Conservation (phyloP, 2,797 vertebrate species). For the Lithobates sylvaticus region DNA sequence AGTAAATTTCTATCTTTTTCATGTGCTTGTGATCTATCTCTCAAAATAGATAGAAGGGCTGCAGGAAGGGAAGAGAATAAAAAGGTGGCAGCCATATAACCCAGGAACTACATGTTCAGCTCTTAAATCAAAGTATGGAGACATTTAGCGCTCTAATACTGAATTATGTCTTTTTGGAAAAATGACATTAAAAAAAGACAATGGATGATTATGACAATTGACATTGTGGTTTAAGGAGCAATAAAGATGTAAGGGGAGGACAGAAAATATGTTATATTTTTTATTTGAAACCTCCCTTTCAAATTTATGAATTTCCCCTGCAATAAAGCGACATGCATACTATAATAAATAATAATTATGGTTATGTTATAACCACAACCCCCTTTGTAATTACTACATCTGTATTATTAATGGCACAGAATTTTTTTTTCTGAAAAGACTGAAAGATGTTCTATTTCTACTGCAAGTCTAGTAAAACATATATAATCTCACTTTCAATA, state of each 20-base stretch:
- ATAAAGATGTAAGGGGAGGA: background rate
- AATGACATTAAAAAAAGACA: background rate
- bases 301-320: conserved; percentile 33
- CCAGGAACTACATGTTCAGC: background rate
- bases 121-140: background rate
- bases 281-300: conserved; percentile 17
- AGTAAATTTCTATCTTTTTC: no score
- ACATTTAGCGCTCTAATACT: background rate
- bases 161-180: conserved; percentile 14
- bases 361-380: conserved; percentile 21
- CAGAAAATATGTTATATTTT: conserved; percentile 23
- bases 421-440: conserved; percentile 28
- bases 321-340: conserved; percentile 18
- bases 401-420: conserved; percentile 35
- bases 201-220: conserved; percentile 4
- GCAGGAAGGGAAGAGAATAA: background rate
- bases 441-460: conserved; percentile 29
- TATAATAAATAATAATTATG: conserved; percentile 46
- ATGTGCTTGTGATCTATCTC: background rate
- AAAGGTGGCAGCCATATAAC: background rate
- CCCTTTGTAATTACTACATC: conserved; percentile 32
- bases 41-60: background rate
- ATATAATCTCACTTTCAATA: conserved; percentile 6
- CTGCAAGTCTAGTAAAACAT: conserved; percentile 35
- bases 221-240: background rate